A percentile compares a stretch with the other conserved stretches of the same genome.
These are phyloP conservation scores for Drosophila paulistorum DNA, from an alignment of 1,140 invertebrate genomes.

Conservation along the genomic window DNA sequence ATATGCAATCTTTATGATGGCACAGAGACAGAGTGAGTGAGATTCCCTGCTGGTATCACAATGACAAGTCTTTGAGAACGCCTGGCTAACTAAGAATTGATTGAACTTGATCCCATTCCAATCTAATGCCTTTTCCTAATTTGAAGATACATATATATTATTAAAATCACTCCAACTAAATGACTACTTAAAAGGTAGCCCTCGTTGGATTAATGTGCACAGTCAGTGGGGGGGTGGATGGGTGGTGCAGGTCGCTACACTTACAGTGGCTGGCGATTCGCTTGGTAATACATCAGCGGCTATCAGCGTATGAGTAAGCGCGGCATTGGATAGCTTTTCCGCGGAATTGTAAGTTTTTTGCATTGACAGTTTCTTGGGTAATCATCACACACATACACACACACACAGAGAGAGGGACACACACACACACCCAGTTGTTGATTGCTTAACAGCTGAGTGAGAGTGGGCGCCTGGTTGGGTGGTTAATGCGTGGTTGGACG, in stretches of 20 bases:
- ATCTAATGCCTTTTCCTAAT: too few relatives aligned
- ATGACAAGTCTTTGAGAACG: too few relatives aligned
- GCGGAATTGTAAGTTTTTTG: slow-evolving; percentile 57
- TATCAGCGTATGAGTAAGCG: slow-evolving; percentile 50
- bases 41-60: too few relatives aligned
- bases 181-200: not conserved
- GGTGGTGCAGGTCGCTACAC: slow-evolving; percentile 1
- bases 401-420: slow-evolving; percentile 29
- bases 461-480: slow-evolving; percentile 11
- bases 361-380: slow-evolving; percentile 74
- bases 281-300: slow-evolving; percentile 1
- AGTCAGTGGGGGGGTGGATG: too few relatives aligned
- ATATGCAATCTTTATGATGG: too few relatives aligned
- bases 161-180: too few relatives aligned
- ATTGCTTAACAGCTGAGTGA: slow-evolving; percentile 51
- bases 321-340: slow-evolving; percentile 52
- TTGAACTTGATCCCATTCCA: too few relatives aligned
- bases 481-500: slow-evolving; percentile 7
- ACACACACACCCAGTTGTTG: slow-evolving; percentile 53
- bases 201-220: not conserved
- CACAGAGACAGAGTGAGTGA: too few relatives aligned
- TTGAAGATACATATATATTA: too few relatives aligned
- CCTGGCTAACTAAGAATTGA: too few relatives aligned
- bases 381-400: slow-evolving; percentile 33
- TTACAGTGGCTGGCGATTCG: not conserved